Conservation (phyloP, 2,113 vertebrate genomes). For the Pyrgilauda ruficollis region DNA sequence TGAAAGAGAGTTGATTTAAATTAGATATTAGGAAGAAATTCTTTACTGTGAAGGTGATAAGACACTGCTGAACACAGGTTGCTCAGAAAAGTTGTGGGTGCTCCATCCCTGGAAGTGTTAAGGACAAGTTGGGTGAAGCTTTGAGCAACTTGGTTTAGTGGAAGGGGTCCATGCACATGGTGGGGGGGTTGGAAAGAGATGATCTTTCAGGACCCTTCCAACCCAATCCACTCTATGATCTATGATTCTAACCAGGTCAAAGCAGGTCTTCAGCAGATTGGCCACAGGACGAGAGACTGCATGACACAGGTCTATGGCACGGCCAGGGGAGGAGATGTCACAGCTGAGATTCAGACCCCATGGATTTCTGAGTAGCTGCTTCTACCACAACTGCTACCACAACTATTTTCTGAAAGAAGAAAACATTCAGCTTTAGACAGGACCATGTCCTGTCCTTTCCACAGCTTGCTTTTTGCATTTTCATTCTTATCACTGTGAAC, state of each 20-base stretch:
- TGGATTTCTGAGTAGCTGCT: neutral
- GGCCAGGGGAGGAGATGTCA: neutral
- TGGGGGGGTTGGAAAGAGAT: rapidly evolving
- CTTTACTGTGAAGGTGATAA: neutral
- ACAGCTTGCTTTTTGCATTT: neutral
- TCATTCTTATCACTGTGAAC: neutral
- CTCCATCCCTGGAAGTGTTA: neutral
- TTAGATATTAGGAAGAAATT: neutral
- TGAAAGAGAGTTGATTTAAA: neutral
- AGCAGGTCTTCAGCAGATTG: neutral
- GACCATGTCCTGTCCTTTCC: neutral
- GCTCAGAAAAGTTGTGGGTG: neutral
- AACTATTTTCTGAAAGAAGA: neutral
- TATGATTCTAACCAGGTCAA: neutral
- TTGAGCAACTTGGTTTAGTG: neutral
- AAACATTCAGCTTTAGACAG: neutral
- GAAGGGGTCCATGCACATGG: rapidly evolving
- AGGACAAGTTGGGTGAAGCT: neutral
- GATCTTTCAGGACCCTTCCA: neutral
- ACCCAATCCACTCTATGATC: neutral
- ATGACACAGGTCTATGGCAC: neutral
- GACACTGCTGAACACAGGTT: neutral
- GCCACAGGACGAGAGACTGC: neutral
- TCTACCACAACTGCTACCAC: neutral
- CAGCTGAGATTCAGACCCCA: neutral